A percentile compares a stretch with the other conserved stretches of the same genome.
Evolutionary conservation across 2,797 vertebrate species (phyloP).

Genomic region (Benthosema pterotum): DNA sequence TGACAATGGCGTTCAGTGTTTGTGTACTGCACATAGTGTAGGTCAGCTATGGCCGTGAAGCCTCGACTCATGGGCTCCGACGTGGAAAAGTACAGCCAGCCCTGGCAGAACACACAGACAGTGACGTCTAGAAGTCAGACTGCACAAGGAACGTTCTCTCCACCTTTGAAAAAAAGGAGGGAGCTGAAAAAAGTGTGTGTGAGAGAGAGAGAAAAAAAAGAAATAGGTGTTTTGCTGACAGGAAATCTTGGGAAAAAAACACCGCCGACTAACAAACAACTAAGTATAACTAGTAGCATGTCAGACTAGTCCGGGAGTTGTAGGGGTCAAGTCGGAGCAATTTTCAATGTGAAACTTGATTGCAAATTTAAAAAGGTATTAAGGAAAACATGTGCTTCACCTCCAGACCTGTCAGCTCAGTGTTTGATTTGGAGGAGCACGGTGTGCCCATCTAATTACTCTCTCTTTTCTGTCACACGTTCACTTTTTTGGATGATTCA

Average conservation of each 20-base stretch:
- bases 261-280: slow-evolving; percentile 16
- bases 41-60: slow-evolving; percentile 30
- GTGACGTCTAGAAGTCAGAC: slow-evolving; percentile 47
- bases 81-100: slow-evolving; percentile 68
- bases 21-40: slow-evolving; percentile 4
- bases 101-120: slow-evolving; percentile 38
- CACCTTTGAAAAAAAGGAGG: slow-evolving; percentile 20
- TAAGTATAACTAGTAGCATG: background rate
- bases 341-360: slow-evolving; percentile 7
- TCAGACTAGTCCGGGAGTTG: slow-evolving; percentile 8
- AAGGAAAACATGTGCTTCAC: slow-evolving; percentile 36
- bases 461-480: slow-evolving; percentile 1
- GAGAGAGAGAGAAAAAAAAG: too few relatives aligned
- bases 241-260: slow-evolving; percentile 34
- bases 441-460: slow-evolving; percentile 36
- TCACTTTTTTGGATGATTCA: too few relatives aligned
- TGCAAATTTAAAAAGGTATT: slow-evolving; percentile 16
- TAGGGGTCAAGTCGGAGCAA: background rate
- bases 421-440: slow-evolving; percentile 72
- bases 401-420: slow-evolving; percentile 16
- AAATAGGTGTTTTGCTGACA: slow-evolving; percentile 31
- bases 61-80: slow-evolving; percentile 26
- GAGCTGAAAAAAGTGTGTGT: background rate
- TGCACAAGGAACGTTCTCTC: slow-evolving; percentile 59
- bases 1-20: slow-evolving; percentile 23